Base-by-base conservation (phyloP, 2,888 invertebrate species). In the Chrysodeixis includens region DNA sequence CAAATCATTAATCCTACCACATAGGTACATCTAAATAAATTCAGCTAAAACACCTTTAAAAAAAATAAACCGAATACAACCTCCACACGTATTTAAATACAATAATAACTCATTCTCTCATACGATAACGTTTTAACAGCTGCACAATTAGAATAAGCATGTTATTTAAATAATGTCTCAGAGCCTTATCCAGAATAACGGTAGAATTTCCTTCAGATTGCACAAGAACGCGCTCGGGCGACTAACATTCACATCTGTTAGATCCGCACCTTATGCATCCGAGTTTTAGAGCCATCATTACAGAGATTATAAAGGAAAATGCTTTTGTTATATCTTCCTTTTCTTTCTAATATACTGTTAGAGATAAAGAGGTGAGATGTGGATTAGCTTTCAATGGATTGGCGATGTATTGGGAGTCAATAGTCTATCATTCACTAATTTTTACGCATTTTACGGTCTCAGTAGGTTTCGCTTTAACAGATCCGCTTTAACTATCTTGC, bases 191-290 rank as follows among this genome's bases (percentile, higher is more conserved):
- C 68, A 69, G 70, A 76, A 79, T 69, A 71, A 56, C 63, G 63
- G 30, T 68, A 65, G 72, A 82, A 72, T 81, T 81, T 76, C 72
- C 81, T 72, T 69, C 49, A 66, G 56, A 69, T 68, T 66, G 71
- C 78, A 74, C 74, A 74, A 76, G 74, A 60, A 74, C 67, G 71
- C 78, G 70, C 66, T 67, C 57, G 52, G 66, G 81, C 81, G 73
- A 14, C 49, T 80, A 74, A 79, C 71, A 56, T 69, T 44, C 71
- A 75, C 82, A 82, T 82, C 83, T 83, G 83, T 63, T 81, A 68
- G 69, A 78, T 82, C 83, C 83, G 83, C 66, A 73, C 82, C 82
- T 82, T 44, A 71, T 83, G 82, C 82, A 82, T 76, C 68, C 66
- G 71, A 78, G 63, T 74, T 82, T 77, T 77, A 82, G 72, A 66